Conservation (phyloP, 2,797 vertebrate species). For the Pelochelys cantorii region DNA sequence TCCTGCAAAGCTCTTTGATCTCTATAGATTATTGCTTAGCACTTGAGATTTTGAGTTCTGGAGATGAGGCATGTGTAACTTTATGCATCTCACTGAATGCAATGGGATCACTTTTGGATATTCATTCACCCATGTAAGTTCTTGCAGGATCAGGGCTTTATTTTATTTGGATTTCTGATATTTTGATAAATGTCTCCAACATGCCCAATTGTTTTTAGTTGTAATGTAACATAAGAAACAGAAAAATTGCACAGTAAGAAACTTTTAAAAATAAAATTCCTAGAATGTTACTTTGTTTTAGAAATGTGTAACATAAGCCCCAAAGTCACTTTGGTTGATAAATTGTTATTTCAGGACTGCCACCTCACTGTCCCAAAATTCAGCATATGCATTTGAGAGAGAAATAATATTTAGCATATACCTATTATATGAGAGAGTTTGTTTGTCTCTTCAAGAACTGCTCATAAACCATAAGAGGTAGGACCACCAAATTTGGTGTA, state of each 20-base stretch:
- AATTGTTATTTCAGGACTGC: background rate
- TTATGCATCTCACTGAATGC: background rate
- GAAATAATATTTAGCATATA: background rate
- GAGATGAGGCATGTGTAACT: accelerated
- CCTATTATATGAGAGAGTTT: too few relatives aligned
- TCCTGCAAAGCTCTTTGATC: background rate
- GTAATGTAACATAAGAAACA: background rate
- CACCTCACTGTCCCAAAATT: background rate
- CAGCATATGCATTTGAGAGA: background rate
- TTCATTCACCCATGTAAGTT: background rate
- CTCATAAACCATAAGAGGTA: too few relatives aligned
- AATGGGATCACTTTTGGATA: accelerated
- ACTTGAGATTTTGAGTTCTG: accelerated
- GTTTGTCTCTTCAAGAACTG: too few relatives aligned
- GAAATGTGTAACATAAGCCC: background rate
- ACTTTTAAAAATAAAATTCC: background rate
- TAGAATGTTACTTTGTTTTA: accelerated
- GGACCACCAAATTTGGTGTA: too few relatives aligned
- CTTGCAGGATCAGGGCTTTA: background rate
- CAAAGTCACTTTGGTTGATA: background rate
- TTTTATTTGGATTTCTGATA: background rate
- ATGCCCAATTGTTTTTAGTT: background rate
- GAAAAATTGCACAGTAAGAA: accelerated
- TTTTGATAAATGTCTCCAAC: background rate
- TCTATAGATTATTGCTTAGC: background rate